Base-by-base conservation (phyloP, 2,113 vertebrate genomes). In the Callipepla squamata region DNA sequence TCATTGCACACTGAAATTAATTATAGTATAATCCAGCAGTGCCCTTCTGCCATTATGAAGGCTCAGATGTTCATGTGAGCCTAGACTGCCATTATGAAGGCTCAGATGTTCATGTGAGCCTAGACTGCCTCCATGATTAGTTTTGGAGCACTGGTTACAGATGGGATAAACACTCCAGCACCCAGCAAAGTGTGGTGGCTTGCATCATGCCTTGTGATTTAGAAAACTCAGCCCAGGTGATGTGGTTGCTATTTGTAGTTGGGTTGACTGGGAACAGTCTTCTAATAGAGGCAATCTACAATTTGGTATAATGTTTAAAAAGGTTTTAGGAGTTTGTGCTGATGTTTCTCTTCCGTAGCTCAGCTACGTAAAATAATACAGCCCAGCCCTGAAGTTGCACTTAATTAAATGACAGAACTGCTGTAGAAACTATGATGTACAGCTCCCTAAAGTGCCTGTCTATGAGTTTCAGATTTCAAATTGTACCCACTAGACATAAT, bases 41-140 rank as follows among this genome's bases (percentile, higher is more conserved):
- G 63, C 32, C 28, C 19, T 44, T 73, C 17, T 38, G 44, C 53
- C 44, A 3, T 7, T 57, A 53, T 23, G 34, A 32, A 58, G 55
- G 32, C 73, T 70, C 13, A 30, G 72, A 45, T n/a, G 32, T 45
- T 72, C 38, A 25, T 2, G 1, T 17, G 47, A 72, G 40, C 40
- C 45, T 36, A 36, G 34, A 17, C 13, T 32, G 23, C 58, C 5
- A 3, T 7, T 57, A 53, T 23, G 34, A 32, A 58, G 55, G 32
- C 73, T 70, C 13, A 30, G 72, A 45, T n/a, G 32, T 45, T 72
- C 38, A 25, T 2, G 1, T 17, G 47, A 72, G 40, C 40, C 45
- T 36, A 36, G 34, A 17, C 13, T 32, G 23, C 58, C 5, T 7
- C 34, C 0, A 0, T 2, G 34, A 42, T 45, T 8, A 34, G 57